phyloP scores from a whole-genome alignment of 2,797 vertebrate species.

The Gymnoscopelus braueri region DNA sequence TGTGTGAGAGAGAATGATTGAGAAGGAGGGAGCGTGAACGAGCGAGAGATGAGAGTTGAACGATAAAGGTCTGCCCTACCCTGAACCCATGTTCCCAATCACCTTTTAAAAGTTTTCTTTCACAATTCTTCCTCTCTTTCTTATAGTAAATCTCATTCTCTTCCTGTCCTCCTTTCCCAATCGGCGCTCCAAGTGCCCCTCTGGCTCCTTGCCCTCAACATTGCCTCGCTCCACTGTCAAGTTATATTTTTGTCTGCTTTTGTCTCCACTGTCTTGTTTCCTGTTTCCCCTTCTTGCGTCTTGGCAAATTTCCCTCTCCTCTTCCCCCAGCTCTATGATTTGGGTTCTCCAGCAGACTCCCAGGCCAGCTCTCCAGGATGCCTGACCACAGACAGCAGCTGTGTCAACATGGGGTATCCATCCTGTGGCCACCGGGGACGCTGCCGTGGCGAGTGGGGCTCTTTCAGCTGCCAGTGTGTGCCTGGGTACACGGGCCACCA shows the following conservation, averaged over 20 bases:
- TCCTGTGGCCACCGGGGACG: slow-evolving; percentile 84
- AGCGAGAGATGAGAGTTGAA: slow-evolving; percentile 3
- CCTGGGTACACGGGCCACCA: slow-evolving; percentile 83
- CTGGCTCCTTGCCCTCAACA: slow-evolving; percentile 14
- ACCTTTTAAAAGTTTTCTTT: slow-evolving; percentile 23
- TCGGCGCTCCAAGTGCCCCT: slow-evolving; percentile 13
- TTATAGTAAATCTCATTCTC: slow-evolving; percentile 23
- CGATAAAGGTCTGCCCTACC: slow-evolving; percentile 1
- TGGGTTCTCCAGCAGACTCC: slow-evolving; percentile 87
- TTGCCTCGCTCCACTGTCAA: slow-evolving; percentile 21
- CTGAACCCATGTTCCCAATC: slow-evolving; percentile 28
- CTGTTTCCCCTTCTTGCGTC: background rate
- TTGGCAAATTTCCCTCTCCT: background rate
- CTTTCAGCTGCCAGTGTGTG: slow-evolving; percentile 87
- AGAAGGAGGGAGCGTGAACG: background rate
- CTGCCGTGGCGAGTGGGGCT: slow-evolving; percentile 88
- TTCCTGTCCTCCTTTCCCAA: slow-evolving; percentile 12
- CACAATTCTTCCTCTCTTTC: slow-evolving; percentile 20
- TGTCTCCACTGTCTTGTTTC: background rate
- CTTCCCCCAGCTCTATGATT: slow-evolving; percentile 84
- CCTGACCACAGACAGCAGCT: slow-evolving; percentile 84
- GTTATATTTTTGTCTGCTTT: slow-evolving; percentile 26
- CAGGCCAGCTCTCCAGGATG: slow-evolving; percentile 87
- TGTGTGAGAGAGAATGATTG: background rate
- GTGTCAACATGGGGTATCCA: slow-evolving; percentile 85